phyloP scores from a whole-genome alignment of 2,888 invertebrate species.

The Phanerotoma sp. region DNA sequence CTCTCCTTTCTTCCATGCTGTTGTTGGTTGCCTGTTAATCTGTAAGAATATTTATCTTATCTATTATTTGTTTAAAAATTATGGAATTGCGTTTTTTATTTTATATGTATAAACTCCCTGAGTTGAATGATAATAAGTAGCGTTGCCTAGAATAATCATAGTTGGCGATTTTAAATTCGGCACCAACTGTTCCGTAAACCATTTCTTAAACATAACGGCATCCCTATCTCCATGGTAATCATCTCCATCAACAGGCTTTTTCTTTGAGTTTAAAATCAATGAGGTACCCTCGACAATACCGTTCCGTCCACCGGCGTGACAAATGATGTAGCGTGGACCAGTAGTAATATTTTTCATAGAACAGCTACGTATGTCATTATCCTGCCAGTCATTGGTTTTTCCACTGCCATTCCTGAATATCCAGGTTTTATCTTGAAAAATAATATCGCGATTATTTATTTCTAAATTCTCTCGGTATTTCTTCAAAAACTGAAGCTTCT shows the following conservation, averaged over 20 bases:
- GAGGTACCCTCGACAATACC: neutral
- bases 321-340: neutral
- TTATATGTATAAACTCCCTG: neutral
- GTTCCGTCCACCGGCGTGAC: neutral
- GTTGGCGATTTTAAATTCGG: neutral
- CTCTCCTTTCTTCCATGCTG: too few species aligned
- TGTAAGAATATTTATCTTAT: too few species aligned
- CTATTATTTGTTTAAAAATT: too few species aligned
- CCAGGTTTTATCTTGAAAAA: neutral
- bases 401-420: neutral
- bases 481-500: neutral
- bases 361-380: neutral
- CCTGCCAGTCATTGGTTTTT: constrained; percentile 1
- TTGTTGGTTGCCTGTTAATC: too few species aligned
- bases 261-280: neutral
- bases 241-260: neutral
- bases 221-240: constrained; percentile 9
- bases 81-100: too few species aligned
- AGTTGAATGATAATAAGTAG: neutral
- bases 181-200: neutral
- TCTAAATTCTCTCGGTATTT: too few species aligned
- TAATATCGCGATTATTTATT: neutral
- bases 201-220: neutral
- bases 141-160: neutral
- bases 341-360: neutral